Base-by-base conservation (phyloP, 2,113 vertebrate species). In the Dolichotis patagonum region DNA sequence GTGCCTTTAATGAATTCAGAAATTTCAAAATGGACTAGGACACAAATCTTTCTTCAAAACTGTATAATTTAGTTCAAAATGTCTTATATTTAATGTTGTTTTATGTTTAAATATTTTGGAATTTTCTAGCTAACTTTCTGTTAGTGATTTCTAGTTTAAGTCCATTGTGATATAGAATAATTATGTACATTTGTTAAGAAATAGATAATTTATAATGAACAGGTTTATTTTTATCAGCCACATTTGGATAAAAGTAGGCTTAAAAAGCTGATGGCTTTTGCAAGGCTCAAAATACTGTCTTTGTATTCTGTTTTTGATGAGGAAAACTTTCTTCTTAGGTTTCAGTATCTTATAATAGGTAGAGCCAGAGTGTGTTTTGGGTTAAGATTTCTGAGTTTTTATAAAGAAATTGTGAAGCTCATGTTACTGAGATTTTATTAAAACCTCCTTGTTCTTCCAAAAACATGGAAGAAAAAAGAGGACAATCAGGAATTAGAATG, bases 311-410 rank as follows among this genome's bases (percentile, higher is more conserved):
- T 43, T 84, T 94, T 94, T 83, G 22, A 8, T 85, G 35, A 83
- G 46, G 54, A 86, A 77, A 95, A 58, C 1, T 67, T 85, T 71
- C 56, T 91, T 8, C n/a, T 81, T 95, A 80, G 58, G 93, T 93
- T 94, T 77, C 38, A 93, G 35, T 30, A 84, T 7, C 16, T n/a
- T 28, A 2, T 12, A 63, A 17, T 41, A 84, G 20, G 60, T 83
- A 63, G 46, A 95, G 43, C 16, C 41, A 93, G 71, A 91, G 63
- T 73, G 63, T 88, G 14, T 77, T 60, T 91, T 85, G 83, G 58
- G 28, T 80, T 85, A 93, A 96, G 58, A n/a, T 93, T 91, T 97
- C 32, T 93, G 56, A 93, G 95, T 35, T 87, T 73, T 77, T 69
- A 24, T 49, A 38, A 97, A 94, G 35, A 84, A 89, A 87, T 71